Percentiles rank a stretch among this genome's conserved stretches.
Conservation (phyloP, 2,888 invertebrate genomes). For the Archips xylosteana region DNA sequence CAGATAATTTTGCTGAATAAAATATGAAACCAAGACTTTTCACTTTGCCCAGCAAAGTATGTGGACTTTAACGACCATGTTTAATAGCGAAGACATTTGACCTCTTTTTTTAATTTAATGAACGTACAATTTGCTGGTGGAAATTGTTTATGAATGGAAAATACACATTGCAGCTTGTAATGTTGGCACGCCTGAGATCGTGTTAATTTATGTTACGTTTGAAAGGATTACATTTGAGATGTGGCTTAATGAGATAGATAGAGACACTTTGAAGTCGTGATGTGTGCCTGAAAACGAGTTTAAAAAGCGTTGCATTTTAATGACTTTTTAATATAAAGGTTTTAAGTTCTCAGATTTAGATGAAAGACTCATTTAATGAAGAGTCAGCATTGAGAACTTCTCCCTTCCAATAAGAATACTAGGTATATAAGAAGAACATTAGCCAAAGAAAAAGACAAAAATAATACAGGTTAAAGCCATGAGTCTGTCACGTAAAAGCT, state of each 20-base stretch:
- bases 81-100: slow-evolving; percentile 48
- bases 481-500: too few species aligned
- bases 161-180: slow-evolving; percentile 35
- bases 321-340: neutral
- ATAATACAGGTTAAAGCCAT: too few species aligned
- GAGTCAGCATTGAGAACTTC: neutral
- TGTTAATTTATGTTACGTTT: slow-evolving; percentile 24
- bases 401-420: too few species aligned
- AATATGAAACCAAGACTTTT: slow-evolving; percentile 51
- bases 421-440: too few species aligned
- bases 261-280: slow-evolving; percentile 11
- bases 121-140: slow-evolving; percentile 51
- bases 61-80: slow-evolving; percentile 76
- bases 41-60: slow-evolving; percentile 70
- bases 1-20: slow-evolving; percentile 17
- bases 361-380: neutral
- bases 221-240: slow-evolving; percentile 15
- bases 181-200: slow-evolving; percentile 10
- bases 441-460: too few species aligned
- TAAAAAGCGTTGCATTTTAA: slow-evolving; percentile 7
- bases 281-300: neutral
- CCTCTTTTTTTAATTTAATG: slow-evolving; percentile 59
- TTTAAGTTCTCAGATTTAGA: neutral
- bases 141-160: slow-evolving; percentile 46
- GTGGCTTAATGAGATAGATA: slow-evolving; percentile 31